Conservation (phyloP, 2,888 invertebrate genomes). For the Dusona sp. region DNA sequence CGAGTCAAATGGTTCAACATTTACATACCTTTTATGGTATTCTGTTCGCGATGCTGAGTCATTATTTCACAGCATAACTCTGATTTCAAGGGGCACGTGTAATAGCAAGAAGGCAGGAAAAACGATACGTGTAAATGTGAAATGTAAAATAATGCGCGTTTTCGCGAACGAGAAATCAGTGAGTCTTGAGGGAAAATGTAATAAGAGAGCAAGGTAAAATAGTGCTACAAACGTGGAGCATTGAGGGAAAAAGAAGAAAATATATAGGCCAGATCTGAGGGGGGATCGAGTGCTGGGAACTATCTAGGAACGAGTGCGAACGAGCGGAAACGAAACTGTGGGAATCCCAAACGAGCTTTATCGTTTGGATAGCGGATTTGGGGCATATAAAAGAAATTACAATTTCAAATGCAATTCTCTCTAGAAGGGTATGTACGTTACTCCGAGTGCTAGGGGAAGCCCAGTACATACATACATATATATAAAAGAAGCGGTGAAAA, state of each 20-base stretch:
- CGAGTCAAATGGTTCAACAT: background rate
- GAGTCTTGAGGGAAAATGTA: conserved; percentile 26
- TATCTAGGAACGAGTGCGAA: conserved; percentile 55
- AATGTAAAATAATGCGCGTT: conserved; percentile 27
- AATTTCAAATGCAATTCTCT: conserved; percentile 84
- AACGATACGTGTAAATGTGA: conserved; percentile 10
- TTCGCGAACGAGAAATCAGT: background rate
- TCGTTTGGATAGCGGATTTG: conserved; percentile 62
- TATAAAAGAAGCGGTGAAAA: conserved; percentile 11
- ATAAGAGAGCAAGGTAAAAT: conserved; percentile 42
- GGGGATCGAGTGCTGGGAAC: conserved; percentile 35
- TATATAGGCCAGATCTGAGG: conserved; percentile 27
- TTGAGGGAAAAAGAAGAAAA: conserved; percentile 49
- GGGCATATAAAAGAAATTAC: conserved; percentile 77
- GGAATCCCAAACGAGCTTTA: conserved; percentile 70
- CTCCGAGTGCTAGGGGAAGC: conserved; percentile 18
- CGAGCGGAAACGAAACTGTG: conserved; percentile 62
- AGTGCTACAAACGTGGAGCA: conserved; percentile 23
- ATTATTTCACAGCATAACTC: background rate
- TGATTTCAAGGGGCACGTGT: conserved; percentile 19
- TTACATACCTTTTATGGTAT: background rate
- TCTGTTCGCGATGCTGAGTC: background rate
- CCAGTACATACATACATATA: conserved; percentile 34
- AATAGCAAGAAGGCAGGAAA: background rate
- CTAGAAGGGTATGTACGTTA: conserved; percentile 60